Base-by-base conservation (phyloP, 2,797 vertebrate genomes). In the Crocodylus rhombifer region DNA sequence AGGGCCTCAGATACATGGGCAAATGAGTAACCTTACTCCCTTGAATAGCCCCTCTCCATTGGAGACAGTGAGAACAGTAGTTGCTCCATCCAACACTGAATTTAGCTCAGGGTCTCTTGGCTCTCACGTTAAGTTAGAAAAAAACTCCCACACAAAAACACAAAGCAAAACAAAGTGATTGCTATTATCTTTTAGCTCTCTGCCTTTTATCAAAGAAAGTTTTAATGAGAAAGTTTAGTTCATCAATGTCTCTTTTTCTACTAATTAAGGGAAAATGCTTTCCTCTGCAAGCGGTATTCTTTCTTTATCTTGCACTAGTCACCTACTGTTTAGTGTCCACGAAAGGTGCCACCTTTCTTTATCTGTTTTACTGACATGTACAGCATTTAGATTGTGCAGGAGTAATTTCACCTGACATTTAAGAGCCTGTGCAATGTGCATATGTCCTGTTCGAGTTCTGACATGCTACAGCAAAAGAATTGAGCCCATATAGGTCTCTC, bases 161-260 rank as follows among this genome's bases (percentile, higher is more conserved):
- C 30, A 21, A 13, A 51, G 62, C 51, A 30, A 33, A 33, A 21
- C 62, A 16, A 6, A 63, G 57, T 58, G 36, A 8, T 2, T 30
- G 1, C 1, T 26, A 55, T 84, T 84, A 16, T 77, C 21, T 78
- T 92, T 74, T 81, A 77, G 56, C 9, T 63, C 87, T 4, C 36
- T 55, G 5, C 5, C 81, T 90, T 89, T 87, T 61, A 85, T 73
- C 11, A 3, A 60, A 7, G 12, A 28, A 83, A 76, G 25, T 78
- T 94, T 88, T 92, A 94, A 91, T 76, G 61, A 88, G 84, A 92
- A 93, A 85, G 8, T 77, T 90, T 84, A 77, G 71, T 58, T 90
- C 21, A 60, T 81, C 62, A 25, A 1, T 92, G 14, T 33, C 82
- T 80, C n/a, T 2, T 67, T 93, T 81, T 77, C 36, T 85, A 14